Conservation (phyloP, 1,140 invertebrate genomes). For the Drosophila guanche region DNA sequence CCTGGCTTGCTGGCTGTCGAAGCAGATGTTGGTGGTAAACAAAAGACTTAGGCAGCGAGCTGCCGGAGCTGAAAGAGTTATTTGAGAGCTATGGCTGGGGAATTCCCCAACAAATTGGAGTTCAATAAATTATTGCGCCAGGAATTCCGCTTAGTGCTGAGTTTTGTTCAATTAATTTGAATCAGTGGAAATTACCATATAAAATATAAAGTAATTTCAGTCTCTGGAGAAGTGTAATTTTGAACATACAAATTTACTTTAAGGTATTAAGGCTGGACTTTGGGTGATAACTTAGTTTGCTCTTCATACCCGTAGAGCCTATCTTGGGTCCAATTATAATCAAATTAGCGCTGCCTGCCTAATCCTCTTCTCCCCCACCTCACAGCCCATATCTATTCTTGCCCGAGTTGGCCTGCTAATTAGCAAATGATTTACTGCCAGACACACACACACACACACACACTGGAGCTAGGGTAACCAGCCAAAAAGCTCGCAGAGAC, state of each 20-base stretch:
- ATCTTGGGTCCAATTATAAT: constrained; percentile 27
- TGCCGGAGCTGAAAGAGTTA: constrained; percentile 25
- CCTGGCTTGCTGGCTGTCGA: constrained; percentile 18
- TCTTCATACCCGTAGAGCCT: not conserved
- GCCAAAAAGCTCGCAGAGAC: constrained; percentile 62
- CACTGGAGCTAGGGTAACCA: too few relatives aligned
- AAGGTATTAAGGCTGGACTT: not conserved
- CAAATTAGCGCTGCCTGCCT: constrained; percentile 39
- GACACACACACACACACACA: constrained; percentile 21
- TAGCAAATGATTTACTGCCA: constrained; percentile 59
- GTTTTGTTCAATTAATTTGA: constrained; percentile 37
- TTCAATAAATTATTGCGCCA: constrained; percentile 6
- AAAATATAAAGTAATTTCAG: not conserved
- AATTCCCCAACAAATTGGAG: constrained; percentile 36
- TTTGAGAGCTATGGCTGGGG: constrained; percentile 30
- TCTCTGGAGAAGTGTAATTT: too few relatives aligned
- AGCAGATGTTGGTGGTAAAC: constrained; percentile 62
- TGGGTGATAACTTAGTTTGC: not conserved
- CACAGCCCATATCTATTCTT: not conserved
- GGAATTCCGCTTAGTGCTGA: constrained; percentile 20
- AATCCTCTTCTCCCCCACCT: not conserved
- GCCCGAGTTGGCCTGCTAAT: constrained; percentile 32
- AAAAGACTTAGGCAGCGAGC: constrained; percentile 66
- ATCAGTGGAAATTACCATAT: constrained; percentile 19
- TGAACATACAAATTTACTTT: too few relatives aligned